phyloP scores from a whole-genome alignment of 2,797 vertebrate genomes.

The Galago senegalensis region DNA sequence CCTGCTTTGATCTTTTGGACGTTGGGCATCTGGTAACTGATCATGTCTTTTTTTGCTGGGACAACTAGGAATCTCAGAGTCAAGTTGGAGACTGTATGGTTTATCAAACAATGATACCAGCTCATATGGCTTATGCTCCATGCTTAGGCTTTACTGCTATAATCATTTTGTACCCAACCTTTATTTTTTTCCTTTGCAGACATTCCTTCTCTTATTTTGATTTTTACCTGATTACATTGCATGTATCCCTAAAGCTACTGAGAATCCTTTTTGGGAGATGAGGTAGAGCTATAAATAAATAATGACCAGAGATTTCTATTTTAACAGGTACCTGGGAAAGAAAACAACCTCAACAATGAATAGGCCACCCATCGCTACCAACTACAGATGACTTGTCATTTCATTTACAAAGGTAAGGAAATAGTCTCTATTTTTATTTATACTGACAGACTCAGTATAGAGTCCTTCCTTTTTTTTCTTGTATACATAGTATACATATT shows the following conservation, averaged over 20 bases:
- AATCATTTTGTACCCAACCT: background rate
- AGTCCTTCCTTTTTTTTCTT: background rate
- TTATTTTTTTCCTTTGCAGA: background rate
- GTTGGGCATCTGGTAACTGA: background rate
- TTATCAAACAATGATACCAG: background rate
- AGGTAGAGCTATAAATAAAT: slow-evolving; percentile 39
- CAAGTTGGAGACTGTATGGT: background rate
- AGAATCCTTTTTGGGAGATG: background rate
- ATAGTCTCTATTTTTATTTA: background rate
- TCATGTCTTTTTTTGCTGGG: background rate
- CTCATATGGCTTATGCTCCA: background rate
- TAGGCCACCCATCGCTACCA: slow-evolving; percentile 68
- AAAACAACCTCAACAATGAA: slow-evolving; percentile 80
- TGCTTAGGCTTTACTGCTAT: no score
- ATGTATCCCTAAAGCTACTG: background rate
- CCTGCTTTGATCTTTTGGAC: slow-evolving; percentile 4
- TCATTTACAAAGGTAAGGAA: slow-evolving; percentile 86
- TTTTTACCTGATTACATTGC: background rate
- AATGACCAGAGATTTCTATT: slow-evolving; percentile 78
- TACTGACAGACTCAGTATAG: background rate
- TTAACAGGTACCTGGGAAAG: slow-evolving; percentile 83
- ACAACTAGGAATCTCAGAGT: background rate
- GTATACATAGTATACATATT: background rate
- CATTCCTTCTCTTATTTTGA: background rate
- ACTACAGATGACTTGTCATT: slow-evolving; percentile 88